Evolutionary conservation across 2,113 vertebrate genomes (phyloP), one percentile per base, ranked within the genome.

Genomic region (Nycticorax nycticorax): DNA sequence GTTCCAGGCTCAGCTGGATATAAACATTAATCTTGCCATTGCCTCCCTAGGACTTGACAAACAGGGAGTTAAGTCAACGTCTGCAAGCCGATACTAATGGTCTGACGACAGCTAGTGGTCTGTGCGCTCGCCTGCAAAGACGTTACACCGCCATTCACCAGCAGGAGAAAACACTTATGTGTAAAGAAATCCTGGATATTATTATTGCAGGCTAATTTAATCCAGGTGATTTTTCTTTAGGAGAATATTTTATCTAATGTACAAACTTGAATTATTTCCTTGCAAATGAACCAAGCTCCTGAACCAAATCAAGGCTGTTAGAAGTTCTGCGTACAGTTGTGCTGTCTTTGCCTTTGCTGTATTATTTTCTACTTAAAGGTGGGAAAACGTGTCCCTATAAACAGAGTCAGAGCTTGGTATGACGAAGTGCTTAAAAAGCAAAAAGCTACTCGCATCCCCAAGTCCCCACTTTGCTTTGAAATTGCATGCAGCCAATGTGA

Each of bases 1-100:
- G 62, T 97, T 95, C 81, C 87, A 97, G 62, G 52, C 77, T 87
- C 27, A 91, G 89, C 74, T 95, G 89, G 78, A 96, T 96, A 89
- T 89, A 96, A 92, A 87, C 80, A 76, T 92, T 96, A 96, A 97
- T 95, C 94, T 93, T 95, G 89, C 81, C 81, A 69, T 88, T 95
- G 83, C 83, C 87, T 97, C 81, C 94, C 87, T 79, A 91, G 39
- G 41, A 79, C 71, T 95, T 95, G 94, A 94, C 83, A 88, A 95
- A 81, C 62, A 93, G 73, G 89, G 91, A 95, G 86, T 55, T 71
- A 95, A 91, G 41, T 76, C 4, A 17, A 55, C 1, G 9, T 85
- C 77, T 97, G 95, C 94, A 95, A 96, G 77, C 62, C 95, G 95
- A 96, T 76, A 95, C 95, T 97, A 97, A 97, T 57, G 57, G 95